A percentile compares a stretch with the other conserved stretches of the same genome.
phyloP scores from a whole-genome alignment of 92 coral and sea anemone species.

The Porites evermanni region DNA sequence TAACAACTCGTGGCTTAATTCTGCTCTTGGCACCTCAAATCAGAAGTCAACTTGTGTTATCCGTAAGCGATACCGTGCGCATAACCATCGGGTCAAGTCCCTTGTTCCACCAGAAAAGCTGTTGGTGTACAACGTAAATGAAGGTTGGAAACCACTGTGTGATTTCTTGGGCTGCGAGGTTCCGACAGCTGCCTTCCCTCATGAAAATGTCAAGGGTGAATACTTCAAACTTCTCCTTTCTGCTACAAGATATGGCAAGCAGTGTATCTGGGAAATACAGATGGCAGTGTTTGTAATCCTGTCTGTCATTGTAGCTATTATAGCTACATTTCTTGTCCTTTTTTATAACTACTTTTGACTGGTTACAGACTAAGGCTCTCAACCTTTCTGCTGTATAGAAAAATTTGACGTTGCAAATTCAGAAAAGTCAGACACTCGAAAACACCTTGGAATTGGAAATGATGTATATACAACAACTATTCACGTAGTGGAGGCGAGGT shows the following conservation, averaged over 20 bases:
- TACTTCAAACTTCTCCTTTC: not conserved
- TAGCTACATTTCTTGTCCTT: not conserved
- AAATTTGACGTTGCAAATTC: too few species aligned
- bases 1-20: not conserved
- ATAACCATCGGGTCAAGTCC: conserved; percentile 25
- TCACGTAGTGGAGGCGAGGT: too few species aligned
- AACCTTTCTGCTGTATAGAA: too few species aligned
- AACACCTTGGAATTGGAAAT: too few species aligned
- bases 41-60: conserved; percentile 25
- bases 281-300: not conserved
- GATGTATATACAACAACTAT: too few species aligned
- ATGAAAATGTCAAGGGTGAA: conserved; percentile 41
- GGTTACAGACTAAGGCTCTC: too few species aligned
- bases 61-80: conserved; percentile 49
- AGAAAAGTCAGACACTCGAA: too few species aligned
- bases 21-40: conserved; percentile 2
- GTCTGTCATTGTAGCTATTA: not conserved
- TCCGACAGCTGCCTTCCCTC: conserved; percentile 34
- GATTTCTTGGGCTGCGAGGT: conserved; percentile 21
- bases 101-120: conserved; percentile 59
- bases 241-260: not conserved
- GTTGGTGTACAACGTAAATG: conserved; percentile 41
- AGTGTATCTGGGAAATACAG: not conserved
- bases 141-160: conserved; percentile 67
- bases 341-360: not conserved